Evolutionary conservation across 2,797 vertebrate species (phyloP).

Genomic region (Galagoides demidoff): DNA sequence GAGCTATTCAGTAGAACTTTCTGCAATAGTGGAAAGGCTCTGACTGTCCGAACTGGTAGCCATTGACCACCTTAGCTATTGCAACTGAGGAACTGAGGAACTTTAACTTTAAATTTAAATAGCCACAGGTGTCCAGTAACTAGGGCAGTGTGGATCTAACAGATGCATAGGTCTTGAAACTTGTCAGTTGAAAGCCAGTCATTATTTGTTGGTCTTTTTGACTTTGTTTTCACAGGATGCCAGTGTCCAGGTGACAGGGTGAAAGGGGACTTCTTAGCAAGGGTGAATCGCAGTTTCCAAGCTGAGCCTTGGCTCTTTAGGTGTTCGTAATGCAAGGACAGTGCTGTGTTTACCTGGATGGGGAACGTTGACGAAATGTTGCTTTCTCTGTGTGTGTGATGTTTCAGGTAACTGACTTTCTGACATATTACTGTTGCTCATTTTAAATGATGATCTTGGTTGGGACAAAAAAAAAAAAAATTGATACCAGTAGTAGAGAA

Average conservation of each 20-base stretch:
- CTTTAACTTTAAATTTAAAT: neutral
- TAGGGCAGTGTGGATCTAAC: neutral
- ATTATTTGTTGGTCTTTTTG: neutral
- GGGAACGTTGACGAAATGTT: neutral
- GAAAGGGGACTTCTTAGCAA: neutral
- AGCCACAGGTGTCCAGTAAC: neutral
- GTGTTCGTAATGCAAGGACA: neutral
- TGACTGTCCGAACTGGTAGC: fast-evolving
- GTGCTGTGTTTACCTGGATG: neutral
- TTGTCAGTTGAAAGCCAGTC: neutral
- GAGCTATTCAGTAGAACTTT: fast-evolving
- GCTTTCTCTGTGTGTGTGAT: fast-evolving
- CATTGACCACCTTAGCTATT: fast-evolving
- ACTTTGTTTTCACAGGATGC: neutral
- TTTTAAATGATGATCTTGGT: neutral
- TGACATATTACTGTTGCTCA: neutral
- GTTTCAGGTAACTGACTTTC: neutral
- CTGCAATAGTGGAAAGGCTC: fast-evolving
- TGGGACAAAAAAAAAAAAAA: neutral
- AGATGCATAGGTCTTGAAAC: neutral
- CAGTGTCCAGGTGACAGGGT: neutral
- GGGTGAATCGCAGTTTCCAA: neutral
- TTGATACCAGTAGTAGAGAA: neutral
- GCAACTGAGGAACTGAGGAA: neutral
- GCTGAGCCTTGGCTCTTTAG: neutral